These are phyloP conservation scores for Protophormia terraenovae DNA, from an alignment of 2,888 invertebrate genomes.

Conservation along the genomic window DNA sequence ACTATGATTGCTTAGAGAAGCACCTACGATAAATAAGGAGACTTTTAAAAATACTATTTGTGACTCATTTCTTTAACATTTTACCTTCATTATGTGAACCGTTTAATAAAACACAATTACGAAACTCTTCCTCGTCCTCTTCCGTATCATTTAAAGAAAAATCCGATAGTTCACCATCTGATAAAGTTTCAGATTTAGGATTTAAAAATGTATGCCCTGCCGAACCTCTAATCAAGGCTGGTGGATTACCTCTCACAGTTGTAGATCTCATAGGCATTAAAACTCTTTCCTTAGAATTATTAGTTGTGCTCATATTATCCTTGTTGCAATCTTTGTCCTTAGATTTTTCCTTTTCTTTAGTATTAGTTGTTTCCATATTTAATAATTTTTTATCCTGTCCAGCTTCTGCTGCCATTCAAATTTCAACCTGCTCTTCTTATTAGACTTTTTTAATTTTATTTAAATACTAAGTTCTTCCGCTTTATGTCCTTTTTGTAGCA, in stretches of 20 bases:
- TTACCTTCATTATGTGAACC: constrained; percentile 67
- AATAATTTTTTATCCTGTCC: constrained; percentile 30
- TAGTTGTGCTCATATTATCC: no score
- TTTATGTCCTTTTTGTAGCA: neutral
- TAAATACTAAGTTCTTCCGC: neutral
- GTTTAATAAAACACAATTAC: constrained; percentile 71
- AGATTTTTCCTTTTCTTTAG: neutral
- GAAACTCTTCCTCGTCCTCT: constrained; percentile 84
- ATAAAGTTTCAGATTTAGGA: constrained; percentile 78
- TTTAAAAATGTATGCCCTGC: constrained; percentile 69
- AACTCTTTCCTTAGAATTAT: neutral
- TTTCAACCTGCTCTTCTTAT: no score
- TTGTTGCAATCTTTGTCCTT: neutral
- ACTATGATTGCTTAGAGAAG: neutral
- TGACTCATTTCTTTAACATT: no score
- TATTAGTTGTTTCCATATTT: constrained; percentile 29
- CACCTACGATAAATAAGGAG: no score
- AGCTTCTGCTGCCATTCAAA: constrained; percentile 50
- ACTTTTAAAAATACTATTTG: no score
- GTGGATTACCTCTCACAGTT: constrained; percentile 58
- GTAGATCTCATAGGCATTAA: constrained; percentile 55
- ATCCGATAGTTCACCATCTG: constrained; percentile 82
- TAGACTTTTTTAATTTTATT: neutral
- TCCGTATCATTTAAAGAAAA: constrained; percentile 90
- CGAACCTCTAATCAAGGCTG: constrained; percentile 56